These are phyloP conservation scores for Ormyrus rosae DNA, from an alignment of 2,888 invertebrate species.

Conservation along the genomic window DNA sequence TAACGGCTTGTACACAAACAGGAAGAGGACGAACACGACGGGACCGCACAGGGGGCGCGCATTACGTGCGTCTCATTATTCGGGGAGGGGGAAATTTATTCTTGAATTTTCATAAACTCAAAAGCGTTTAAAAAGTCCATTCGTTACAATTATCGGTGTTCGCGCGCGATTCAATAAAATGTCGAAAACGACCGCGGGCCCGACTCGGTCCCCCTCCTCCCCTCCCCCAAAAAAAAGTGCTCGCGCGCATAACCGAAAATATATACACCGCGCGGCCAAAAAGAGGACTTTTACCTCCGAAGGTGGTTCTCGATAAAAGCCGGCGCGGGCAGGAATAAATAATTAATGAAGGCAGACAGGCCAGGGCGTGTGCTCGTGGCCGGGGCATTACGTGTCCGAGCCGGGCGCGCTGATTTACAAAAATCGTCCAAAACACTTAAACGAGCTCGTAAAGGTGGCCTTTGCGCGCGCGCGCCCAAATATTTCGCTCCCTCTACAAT, in stretches of 20 bases:
- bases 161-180: constrained; percentile 11
- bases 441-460: background rate
- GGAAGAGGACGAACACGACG: no score
- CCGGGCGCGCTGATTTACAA: constrained; percentile 8
- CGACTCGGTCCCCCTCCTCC: background rate
- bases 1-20: no score
- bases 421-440: constrained; percentile 33
- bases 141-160: constrained; percentile 19
- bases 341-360: constrained; percentile 26
- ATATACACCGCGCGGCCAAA: background rate
- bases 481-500: constrained; percentile 30
- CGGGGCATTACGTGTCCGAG: no score
- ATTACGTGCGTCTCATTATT: background rate
- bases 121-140: background rate
- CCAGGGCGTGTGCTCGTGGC: background rate
- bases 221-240: background rate
- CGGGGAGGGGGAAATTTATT: background rate
- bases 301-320: constrained; percentile 25
- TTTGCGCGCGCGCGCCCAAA: constrained; percentile 6
- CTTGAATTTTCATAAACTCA: constrained; percentile 7
- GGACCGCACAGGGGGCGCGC: background rate
- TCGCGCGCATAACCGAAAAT: constrained; percentile 5
- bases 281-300: no score
- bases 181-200: background rate
- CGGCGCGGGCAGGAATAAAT: constrained; percentile 16